A percentile compares a stretch with the other conserved stretches of the same genome.
Conservation (phyloP, 2,888 invertebrate genomes). For the Caenorhabditis plicata region DNA sequence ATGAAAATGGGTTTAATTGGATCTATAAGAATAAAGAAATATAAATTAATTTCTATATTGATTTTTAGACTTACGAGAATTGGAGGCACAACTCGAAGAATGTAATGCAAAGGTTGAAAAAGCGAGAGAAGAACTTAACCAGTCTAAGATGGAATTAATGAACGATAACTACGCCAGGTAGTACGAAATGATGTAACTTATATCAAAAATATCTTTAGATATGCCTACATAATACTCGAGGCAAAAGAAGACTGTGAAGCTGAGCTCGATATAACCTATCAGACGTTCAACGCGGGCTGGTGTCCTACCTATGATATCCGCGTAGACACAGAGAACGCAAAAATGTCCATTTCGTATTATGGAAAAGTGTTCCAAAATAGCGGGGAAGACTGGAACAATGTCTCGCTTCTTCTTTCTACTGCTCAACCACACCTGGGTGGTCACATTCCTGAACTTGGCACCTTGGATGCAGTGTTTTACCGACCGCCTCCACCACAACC, state of each 20-base stretch:
- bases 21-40: too few species aligned
- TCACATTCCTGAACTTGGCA: slow-evolving; percentile 52
- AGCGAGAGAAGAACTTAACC: slow-evolving; percentile 11
- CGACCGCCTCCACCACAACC: too few species aligned
- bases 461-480: slow-evolving; percentile 54
- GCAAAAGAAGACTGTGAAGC: slow-evolving; percentile 15
- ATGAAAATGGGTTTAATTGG: too few species aligned
- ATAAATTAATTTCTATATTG: too few species aligned
- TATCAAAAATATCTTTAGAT: slow-evolving; percentile 13
- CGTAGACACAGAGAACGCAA: slow-evolving; percentile 40
- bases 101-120: slow-evolving; percentile 17
- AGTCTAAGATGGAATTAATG: neutral
- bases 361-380: slow-evolving; percentile 61
- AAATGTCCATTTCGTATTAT: slow-evolving; percentile 31
- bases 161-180: too few species aligned
- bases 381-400: slow-evolving; percentile 66
- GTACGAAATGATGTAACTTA: too few species aligned
- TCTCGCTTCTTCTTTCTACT: slow-evolving; percentile 47
- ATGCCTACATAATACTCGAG: slow-evolving; percentile 33
- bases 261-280: slow-evolving; percentile 42
- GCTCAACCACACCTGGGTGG: slow-evolving; percentile 56
- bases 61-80: too few species aligned
- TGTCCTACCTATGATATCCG: slow-evolving; percentile 58
- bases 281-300: slow-evolving; percentile 55
- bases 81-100: slow-evolving; percentile 2